Base-by-base conservation (phyloP, 2,888 invertebrate species). In the Protodeltote pygarga region DNA sequence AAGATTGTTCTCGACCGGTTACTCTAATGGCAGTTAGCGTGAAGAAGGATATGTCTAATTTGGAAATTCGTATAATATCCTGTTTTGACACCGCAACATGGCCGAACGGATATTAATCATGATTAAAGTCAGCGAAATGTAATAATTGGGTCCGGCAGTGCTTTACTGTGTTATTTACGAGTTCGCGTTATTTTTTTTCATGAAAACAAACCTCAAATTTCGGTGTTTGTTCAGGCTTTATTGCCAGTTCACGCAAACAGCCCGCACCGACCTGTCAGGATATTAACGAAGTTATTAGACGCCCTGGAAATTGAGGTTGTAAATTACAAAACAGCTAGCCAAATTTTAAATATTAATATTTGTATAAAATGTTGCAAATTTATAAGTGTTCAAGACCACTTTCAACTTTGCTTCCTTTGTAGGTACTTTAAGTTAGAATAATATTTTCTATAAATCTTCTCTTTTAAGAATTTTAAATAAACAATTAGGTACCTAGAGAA, bases 101-200 rank as follows among this genome's bases (percentile, higher is more conserved):
- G 54, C 55, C 65, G 71, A 75, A 71, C 65, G 71, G 69, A 74
- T 77, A 86, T 88, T 83, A 80, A 83, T 88, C 83, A 81, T 73
- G 78, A 85, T 84, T 83, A 81, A 83, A 80, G 81, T 80, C 81
- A 81, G 74, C 69, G 65, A 79, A 81, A 79, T 73, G 76, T 81
- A 79, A 83, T 89, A 87, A 89, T 89, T 87, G 83, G 77, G 73
- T 63, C 75, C 77, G 78, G 75, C 75, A 70, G 67, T 78, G 75
- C 73, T 87, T 88, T 85, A 85, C 75, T 81, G 77, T 71, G 65
- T 75, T 79, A 87, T 89, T 89, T 85, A 87, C 77, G 81, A 82
- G 75, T 77, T 82, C 74, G 59, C 53, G 75, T 79, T 77, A 77
- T 77, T 83, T 82, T 81, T 85, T 83, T 76, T 73, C 65, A 60